Base-by-base conservation (phyloP, 2,113 vertebrate genomes). In the Sander vitreus region DNA sequence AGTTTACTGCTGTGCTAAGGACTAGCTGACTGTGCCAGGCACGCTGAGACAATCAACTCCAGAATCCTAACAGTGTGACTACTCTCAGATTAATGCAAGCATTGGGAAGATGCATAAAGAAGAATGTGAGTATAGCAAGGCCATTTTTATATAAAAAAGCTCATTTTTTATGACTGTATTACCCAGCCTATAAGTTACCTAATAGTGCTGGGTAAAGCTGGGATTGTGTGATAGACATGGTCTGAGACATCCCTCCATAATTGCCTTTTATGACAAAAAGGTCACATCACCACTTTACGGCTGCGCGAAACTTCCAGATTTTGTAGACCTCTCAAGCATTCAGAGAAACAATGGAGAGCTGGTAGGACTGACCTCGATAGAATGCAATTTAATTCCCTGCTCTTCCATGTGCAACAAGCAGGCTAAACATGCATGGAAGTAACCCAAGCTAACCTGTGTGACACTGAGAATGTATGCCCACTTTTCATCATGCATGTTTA, bases 1-100 rank as follows among this genome's bases (percentile, higher is more conserved):
- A 74, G 73, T 67, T 75, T 78, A 83, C 79, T 69, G 75, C 78
- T 77, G 87, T 43, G 69, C 64, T 74, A 66, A 86, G 64, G 81
- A 85, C 55, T 2, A 25, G 81, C 84, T 68, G 79, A 80, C 87
- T 85, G 85, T 83, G 76, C 64, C 65, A 69, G 60, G 67, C 77
- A 74, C 72, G 76, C 83, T 78, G 83, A 88, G 89, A 91, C 89
- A 90, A 84, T 90, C 86, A 80, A 71, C 81, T 83, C 72, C 58
- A 62, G 33, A 80, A 74, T 72, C 70, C 64, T 58, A 80, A 87
- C 81, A 74, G 73, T 75, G 76, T 76, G 83, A 85, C 88, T 62
- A 55, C 63, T 71, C 69, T 53, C 23, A 86, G 80, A 92, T 78
- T 81, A 88, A 90, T 86, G 67, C 59, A 75, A 59, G 73, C 63